Evolutionary conservation across 2,797 vertebrate species (phyloP).

Genomic region (Clarias laeviceps): DNA sequence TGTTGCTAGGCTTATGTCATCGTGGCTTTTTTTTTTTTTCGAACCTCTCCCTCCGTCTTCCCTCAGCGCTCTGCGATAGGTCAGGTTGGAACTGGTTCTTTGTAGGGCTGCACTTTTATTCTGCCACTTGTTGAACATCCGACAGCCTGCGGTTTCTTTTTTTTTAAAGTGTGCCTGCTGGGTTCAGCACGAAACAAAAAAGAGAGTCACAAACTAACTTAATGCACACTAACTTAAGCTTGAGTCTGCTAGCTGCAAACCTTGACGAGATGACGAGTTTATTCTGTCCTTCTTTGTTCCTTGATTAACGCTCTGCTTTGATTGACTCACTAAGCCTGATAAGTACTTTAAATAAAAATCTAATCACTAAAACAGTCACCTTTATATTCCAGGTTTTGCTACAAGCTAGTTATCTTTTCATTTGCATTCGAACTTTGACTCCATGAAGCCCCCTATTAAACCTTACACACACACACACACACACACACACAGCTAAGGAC

Average conservation of each 20-base stretch:
- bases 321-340: neutral
- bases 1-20: conserved; percentile 89
- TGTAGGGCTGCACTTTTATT: conserved; percentile 62
- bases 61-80: conserved; percentile 71
- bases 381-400: neutral
- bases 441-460: neutral
- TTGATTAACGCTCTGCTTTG: neutral
- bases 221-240: too few species aligned
- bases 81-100: conserved; percentile 76
- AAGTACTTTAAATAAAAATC: neutral
- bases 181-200: conserved; percentile 46
- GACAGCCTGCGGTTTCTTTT: conserved; percentile 66
- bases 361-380: conserved; percentile 14
- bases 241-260: neutral
- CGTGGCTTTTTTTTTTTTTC: conserved; percentile 65
- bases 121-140: conserved; percentile 82
- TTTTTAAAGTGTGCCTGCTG: conserved; percentile 34
- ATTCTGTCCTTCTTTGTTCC: neutral
- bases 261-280: neutral
- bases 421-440: conserved; percentile 16
- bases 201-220: conserved; percentile 5
- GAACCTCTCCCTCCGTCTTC: conserved; percentile 53
- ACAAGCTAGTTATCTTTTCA: neutral
- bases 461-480: neutral
- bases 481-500: too few species aligned